These are phyloP conservation scores for Varroa destructor DNA, from an alignment of 1,140 invertebrate genomes.

Conservation along the genomic window DNA sequence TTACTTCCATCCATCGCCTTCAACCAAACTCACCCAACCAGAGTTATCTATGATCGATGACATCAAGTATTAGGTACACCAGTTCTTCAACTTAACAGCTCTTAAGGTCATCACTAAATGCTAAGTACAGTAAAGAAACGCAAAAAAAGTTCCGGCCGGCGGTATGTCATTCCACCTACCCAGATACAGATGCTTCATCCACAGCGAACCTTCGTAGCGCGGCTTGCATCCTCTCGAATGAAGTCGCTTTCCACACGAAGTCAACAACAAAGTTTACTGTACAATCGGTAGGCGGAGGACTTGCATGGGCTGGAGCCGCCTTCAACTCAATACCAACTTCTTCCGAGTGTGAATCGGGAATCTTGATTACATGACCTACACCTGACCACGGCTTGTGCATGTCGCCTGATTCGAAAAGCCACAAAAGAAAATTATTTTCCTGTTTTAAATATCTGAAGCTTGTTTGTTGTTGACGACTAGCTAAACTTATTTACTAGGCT, in stretches of 20 bases:
- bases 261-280: constrained; percentile 93
- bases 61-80: too few species aligned
- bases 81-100: too few species aligned
- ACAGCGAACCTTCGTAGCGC: constrained; percentile 89
- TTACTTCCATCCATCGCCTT: too few species aligned
- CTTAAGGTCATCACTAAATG: too few species aligned
- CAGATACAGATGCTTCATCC: constrained; percentile 87
- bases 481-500: too few species aligned
- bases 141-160: too few species aligned
- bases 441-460: too few species aligned
- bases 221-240: constrained; percentile 95
- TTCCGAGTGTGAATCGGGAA: constrained; percentile 95
- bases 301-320: constrained; percentile 53
- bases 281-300: constrained; percentile 66
- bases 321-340: constrained; percentile 96
- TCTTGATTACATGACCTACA: constrained; percentile 91
- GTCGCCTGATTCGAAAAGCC: constrained; percentile 46
- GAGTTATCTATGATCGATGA: too few species aligned
- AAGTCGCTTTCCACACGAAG: constrained; percentile 99
- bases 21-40: too few species aligned
- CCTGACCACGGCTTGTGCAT: constrained; percentile 84
- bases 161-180: too few species aligned
- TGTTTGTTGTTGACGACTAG: too few species aligned
- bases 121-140: too few species aligned
- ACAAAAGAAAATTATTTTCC: background rate